These are phyloP conservation scores for Ariolimax columbianus DNA, from an alignment of 2,888 invertebrate genomes.

Conservation along the genomic window DNA sequence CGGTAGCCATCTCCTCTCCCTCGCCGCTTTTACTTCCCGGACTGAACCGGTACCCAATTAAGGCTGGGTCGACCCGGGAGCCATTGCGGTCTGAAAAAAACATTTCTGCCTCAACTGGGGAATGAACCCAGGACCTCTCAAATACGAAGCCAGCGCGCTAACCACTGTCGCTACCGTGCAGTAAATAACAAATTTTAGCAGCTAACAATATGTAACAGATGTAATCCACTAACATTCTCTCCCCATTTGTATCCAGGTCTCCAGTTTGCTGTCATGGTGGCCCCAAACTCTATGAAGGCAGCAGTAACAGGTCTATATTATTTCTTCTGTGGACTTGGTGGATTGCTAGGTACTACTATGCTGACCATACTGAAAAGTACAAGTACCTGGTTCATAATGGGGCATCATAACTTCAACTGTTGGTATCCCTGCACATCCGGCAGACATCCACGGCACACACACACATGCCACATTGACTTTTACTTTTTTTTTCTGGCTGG, in stretches of 20 bases:
- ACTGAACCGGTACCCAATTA: too few relatives aligned
- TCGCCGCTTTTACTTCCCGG: too few relatives aligned
- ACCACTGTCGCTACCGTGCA: too few relatives aligned
- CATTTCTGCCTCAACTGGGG: too few relatives aligned
- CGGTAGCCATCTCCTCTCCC: too few relatives aligned
- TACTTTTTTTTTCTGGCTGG: slow-evolving; percentile 77
- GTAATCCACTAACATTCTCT: not conserved
- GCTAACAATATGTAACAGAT: too few relatives aligned
- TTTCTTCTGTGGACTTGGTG: slow-evolving; percentile 80
- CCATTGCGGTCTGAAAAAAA: too few relatives aligned
- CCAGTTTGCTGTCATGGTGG: slow-evolving; percentile 80
- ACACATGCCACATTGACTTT: slow-evolving; percentile 78
- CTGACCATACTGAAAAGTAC: slow-evolving; percentile 72
- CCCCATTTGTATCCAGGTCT: slow-evolving; percentile 73
- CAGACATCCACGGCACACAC: not conserved
- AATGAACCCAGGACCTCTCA: too few relatives aligned
- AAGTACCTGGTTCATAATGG: slow-evolving; percentile 74
- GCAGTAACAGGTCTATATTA: slow-evolving; percentile 81
- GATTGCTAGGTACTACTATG: slow-evolving; percentile 78
- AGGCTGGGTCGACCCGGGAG: too few relatives aligned
- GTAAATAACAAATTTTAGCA: too few relatives aligned
- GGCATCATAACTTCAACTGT: slow-evolving; percentile 78
- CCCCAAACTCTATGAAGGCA: slow-evolving; percentile 80
- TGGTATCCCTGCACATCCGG: slow-evolving; percentile 49
- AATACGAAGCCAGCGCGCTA: too few relatives aligned